Evolutionary conservation across 1,140 invertebrate species (phyloP).

Genomic region (Drosophila nigrodunni): DNA sequence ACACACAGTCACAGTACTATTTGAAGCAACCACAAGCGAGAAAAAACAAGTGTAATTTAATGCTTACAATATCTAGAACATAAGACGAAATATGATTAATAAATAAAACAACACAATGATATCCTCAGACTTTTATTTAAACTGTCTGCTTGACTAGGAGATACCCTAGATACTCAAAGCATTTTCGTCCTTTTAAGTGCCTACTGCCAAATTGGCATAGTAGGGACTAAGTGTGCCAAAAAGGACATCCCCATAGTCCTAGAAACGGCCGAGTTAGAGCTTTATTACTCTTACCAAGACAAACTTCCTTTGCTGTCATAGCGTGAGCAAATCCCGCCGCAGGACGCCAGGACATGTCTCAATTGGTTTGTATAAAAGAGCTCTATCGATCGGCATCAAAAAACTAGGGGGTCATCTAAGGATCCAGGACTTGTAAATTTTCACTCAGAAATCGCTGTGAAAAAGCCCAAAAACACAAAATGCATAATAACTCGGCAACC

Average conservation of each 20-base stretch:
- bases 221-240: too few relatives aligned
- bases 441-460: background rate
- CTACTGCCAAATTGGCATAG: too few relatives aligned
- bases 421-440: background rate
- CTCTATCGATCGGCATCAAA: background rate
- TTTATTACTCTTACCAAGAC: too few relatives aligned
- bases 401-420: background rate
- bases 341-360: background rate
- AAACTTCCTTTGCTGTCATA: background rate
- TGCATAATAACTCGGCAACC: background rate
- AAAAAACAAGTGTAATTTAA: conserved; percentile 45
- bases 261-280: too few relatives aligned
- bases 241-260: too few relatives aligned
- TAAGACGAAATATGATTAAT: conserved; percentile 48
- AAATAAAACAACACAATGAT: conserved; percentile 47
- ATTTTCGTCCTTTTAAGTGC: too few relatives aligned
- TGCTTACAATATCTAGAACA: conserved; percentile 47
- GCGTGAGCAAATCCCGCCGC: background rate
- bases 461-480: background rate
- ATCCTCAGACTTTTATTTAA: background rate
- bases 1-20: conserved; percentile 31
- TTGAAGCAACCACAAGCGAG: conserved; percentile 34
- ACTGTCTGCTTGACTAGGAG: background rate
- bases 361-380: background rate
- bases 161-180: background rate